These are phyloP conservation scores for roundworm (Caenorhabditis elegans) DNA, from an alignment of 1,140 invertebrate genomes.

Conservation along the genomic window WBcel235 BX284604.4:9999501-10000000, in stretches of 20 bases:
- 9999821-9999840: constrained; percentile 76
- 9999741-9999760: constrained; percentile 72
- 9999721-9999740: constrained; percentile 74
- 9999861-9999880: constrained; percentile 72
- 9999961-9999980: constrained; percentile 75
- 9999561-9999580: constrained; percentile 75
- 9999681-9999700: constrained; percentile 93
- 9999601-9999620: constrained; percentile 71
- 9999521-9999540: neutral
- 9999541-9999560: too few species aligned
- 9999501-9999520: neutral
- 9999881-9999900: constrained; percentile 76
- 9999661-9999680: constrained; percentile 97
- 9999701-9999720: constrained; percentile 80
- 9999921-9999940: constrained; percentile 75
- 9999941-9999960: constrained; percentile 76
- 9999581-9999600: constrained; percentile 72
- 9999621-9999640: constrained; percentile 75
- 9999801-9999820: constrained; percentile 75
- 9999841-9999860: constrained; percentile 75
- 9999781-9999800: constrained; percentile 76
- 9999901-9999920: constrained; percentile 73
- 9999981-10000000: constrained; percentile 66
- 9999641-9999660: constrained; percentile 97
- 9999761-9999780: constrained; percentile 73